These are phyloP conservation scores for Heliconius erato DNA, from an alignment of 2,888 invertebrate species.

Conservation along the genomic window DNA sequence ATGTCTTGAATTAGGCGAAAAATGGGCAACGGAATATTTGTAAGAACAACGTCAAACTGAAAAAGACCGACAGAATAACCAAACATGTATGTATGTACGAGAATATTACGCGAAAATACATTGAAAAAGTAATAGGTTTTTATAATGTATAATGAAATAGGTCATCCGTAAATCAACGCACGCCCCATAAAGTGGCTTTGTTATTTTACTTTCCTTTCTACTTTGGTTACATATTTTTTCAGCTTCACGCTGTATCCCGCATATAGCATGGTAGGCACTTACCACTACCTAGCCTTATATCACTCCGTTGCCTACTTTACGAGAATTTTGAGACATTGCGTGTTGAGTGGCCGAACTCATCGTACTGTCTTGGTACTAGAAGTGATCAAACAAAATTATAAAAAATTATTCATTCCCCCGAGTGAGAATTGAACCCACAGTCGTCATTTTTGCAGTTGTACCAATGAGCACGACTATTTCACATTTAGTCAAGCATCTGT, in stretches of 20 bases:
- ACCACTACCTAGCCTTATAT: neutral
- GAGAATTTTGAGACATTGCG: too few species aligned
- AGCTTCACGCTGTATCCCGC: neutral
- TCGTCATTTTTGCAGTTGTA: too few species aligned
- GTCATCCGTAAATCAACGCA: conserved; percentile 22
- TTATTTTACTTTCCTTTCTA: neutral
- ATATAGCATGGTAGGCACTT: neutral
- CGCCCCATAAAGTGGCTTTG: conserved; percentile 5
- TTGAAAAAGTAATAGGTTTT: neutral
- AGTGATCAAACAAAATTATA: too few species aligned
- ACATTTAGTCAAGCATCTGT: too few species aligned
- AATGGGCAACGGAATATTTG: too few species aligned
- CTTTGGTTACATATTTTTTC: neutral
- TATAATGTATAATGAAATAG: conserved; percentile 3
- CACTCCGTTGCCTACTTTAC: too few species aligned
- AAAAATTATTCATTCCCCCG: too few species aligned
- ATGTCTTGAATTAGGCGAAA: too few species aligned
- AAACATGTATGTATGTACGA: neutral
- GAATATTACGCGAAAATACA: neutral
- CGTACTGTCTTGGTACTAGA: too few species aligned
- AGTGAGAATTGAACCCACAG: too few species aligned
- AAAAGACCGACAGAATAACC: neutral
- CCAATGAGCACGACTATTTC: too few species aligned
- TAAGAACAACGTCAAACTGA: neutral
- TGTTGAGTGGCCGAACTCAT: too few species aligned